Evolutionary conservation across 2,797 vertebrate genomes (phyloP), one percentile per base, ranked within the genome.

Genomic region (Percopsis omiscomaycus): DNA sequence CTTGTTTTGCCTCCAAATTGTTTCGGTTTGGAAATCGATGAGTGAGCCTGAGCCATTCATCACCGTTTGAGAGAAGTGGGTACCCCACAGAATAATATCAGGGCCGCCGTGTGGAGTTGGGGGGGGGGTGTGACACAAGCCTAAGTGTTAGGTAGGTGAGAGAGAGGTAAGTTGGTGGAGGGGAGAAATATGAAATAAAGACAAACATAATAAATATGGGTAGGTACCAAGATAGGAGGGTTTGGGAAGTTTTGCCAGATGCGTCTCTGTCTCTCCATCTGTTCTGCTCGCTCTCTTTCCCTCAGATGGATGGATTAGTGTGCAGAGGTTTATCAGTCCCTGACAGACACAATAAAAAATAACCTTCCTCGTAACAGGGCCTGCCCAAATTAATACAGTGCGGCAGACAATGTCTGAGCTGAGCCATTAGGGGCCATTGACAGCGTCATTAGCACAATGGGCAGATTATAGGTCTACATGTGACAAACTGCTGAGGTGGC

Each of bases 21-120:
- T 93, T 94, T 93, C 89, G 73, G 92, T 94, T 93, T 93, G 90
- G 90, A 93, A 93, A 94, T 94, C 93, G 55, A 94, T 94, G 90
- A 10, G 3, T 22, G 76, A 87, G 89, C 89, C 75, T 64, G 78
- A 85, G 86, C 77, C 87, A 92, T 94, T 92, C 86, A 92, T 94
- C 93, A 93, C 84, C 46, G 75, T 82, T 84, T 85, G 85, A 86
- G 86, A 86, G 86, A 84, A 82, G 86, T 84, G 86, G 79, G 81
- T 57, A 71, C 82, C 86, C 84, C 66, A 58, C 60, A 80, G 85
- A 85, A 91, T 86, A 88, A 92, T 87, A 90, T 89, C 81, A 88
- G 80, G 80, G 63, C 74, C 87, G 87, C 84, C 76, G 42, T 80
- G 83, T 77, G 87, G 86, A 1, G 4, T 3, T 22, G 60, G 59